These are phyloP conservation scores for Bombus waltoni DNA, from an alignment of 1,140 invertebrate genomes.

Conservation along the genomic window DNA sequence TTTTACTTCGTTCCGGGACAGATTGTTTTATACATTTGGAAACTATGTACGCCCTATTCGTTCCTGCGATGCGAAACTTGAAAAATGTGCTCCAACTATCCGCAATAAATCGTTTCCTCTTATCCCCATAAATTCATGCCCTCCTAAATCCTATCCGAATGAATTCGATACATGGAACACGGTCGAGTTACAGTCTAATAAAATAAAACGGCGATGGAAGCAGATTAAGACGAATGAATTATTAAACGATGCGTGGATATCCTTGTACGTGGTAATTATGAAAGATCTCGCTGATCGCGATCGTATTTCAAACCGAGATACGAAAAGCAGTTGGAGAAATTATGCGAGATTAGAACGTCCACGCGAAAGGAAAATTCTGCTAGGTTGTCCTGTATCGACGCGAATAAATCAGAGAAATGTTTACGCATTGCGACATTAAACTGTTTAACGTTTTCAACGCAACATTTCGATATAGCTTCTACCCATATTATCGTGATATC, in stretches of 20 bases:
- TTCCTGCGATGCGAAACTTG: not conserved
- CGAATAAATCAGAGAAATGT: no score
- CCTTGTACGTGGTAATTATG: not conserved
- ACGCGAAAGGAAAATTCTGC: not conserved
- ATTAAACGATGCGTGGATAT: not conserved
- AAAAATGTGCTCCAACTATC: constrained; percentile 6
- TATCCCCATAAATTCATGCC: constrained; percentile 14
- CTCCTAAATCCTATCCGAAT: constrained; percentile 13
- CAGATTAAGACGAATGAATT: no score
- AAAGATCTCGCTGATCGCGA: no score
- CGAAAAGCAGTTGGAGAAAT: not conserved
- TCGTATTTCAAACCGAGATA: not conserved
- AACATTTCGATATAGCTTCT: no score
- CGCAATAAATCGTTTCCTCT: constrained; percentile 19
- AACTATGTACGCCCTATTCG: not conserved
- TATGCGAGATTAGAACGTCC: not conserved
- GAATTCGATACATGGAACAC: constrained; percentile 15
- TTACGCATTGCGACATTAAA: no score
- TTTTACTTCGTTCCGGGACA: not conserved
- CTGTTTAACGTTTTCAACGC: no score
- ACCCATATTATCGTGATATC: no score
- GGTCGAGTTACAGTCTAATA: not conserved
- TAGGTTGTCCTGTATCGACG: not conserved
- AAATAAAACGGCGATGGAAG: not conserved
- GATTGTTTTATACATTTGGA: not conserved